These are phyloP conservation scores for Willisornis vidua DNA, from an alignment of 2,113 vertebrate species.

Conservation along the genomic window DNA sequence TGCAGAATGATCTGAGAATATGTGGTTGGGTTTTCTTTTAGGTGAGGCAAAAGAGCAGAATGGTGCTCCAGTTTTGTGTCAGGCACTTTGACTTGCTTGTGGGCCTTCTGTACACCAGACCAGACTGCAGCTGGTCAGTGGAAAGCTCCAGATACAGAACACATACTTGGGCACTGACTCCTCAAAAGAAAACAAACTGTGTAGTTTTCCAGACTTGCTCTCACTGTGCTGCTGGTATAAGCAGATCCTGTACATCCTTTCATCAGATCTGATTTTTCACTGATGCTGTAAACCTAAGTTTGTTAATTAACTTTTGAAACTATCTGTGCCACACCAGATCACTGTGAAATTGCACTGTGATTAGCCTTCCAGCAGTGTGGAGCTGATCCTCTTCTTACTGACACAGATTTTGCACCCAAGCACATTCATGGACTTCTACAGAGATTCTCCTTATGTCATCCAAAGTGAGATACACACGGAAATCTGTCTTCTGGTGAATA, in stretches of 20 bases:
- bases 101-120: neutral
- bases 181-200: neutral
- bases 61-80: neutral
- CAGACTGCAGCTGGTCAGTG: neutral
- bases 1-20: neutral
- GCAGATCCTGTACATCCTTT: neutral
- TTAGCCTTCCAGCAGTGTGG: neutral
- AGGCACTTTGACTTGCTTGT: neutral
- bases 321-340: neutral
- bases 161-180: neutral
- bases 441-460: neutral
- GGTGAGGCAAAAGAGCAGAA: neutral
- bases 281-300: neutral
- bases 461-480: neutral
- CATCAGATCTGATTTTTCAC: neutral
- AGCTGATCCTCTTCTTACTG: neutral
- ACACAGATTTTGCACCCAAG: neutral
- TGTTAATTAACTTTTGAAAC: neutral
- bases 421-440: neutral
- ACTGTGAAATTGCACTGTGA: neutral
- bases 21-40: accelerated
- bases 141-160: neutral
- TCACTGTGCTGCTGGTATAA: neutral
- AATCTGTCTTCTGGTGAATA: neutral
- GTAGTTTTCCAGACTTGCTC: neutral